These are phyloP conservation scores for Conopomorpha cramerella DNA, from an alignment of 1,140 invertebrate genomes.

Conservation along the genomic window DNA sequence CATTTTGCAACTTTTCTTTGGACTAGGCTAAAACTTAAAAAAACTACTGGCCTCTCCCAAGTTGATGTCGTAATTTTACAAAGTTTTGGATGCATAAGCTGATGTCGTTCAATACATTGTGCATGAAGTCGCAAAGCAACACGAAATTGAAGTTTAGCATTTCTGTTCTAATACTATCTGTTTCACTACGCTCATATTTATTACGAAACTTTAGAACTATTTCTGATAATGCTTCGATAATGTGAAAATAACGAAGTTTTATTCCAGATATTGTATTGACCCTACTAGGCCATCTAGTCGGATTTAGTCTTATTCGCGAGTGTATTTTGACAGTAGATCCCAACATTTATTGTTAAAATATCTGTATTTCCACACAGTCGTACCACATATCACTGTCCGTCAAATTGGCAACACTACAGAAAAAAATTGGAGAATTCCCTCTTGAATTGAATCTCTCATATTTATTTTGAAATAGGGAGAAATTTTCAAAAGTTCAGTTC, in stretches of 20 bases:
- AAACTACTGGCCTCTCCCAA: too few relatives aligned
- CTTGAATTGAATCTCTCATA: too few relatives aligned
- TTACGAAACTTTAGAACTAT: conserved; percentile 6
- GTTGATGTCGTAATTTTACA: too few relatives aligned
- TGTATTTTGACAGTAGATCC: conserved; percentile 3
- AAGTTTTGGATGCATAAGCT: conserved; percentile 8
- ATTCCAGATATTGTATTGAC: conserved; percentile 3
- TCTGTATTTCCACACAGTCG: conserved; percentile 4
- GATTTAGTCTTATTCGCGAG: conserved; percentile 3
- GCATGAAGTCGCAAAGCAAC: conserved; percentile 8
- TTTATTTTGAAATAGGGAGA: too few relatives aligned
- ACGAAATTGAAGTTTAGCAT: conserved; percentile 11
- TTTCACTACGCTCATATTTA: conserved; percentile 10
- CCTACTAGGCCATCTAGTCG: conserved; percentile 3
- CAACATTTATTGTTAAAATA: conserved; percentile 1
- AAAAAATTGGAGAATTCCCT: too few relatives aligned
- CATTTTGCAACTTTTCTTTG: background rate
- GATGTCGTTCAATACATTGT: conserved; percentile 9
- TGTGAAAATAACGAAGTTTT: conserved; percentile 1
- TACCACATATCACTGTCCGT: too few relatives aligned
- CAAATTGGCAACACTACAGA: too few relatives aligned
- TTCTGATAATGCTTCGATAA: conserved; percentile 7
- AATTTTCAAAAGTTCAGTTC: too few relatives aligned
- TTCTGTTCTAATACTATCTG: conserved; percentile 10
- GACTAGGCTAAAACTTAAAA: too few relatives aligned